Evolutionary conservation across 2,888 invertebrate genomes (phyloP), one percentile per base, ranked within the genome.

Genomic region (Blastobasis lacticolella): DNA sequence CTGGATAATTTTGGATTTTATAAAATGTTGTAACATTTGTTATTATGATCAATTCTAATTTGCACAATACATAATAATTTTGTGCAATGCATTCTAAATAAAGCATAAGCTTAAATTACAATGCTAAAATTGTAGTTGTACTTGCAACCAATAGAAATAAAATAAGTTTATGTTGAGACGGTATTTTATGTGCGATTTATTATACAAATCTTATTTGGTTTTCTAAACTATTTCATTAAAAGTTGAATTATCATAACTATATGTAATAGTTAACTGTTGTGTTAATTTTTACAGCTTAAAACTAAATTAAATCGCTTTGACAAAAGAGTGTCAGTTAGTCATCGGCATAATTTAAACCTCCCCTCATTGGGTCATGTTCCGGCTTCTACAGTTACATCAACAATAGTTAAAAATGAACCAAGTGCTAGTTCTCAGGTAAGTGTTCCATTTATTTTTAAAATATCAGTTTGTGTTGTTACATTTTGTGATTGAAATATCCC

Each of bases 241-340:
- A 23, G 1, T 23, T 2, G 1, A 23, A 23, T 1, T 23, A 23
- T 2, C 23, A 23, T n/a, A 23, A 23, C 2, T 23, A 23, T 23
- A 23, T 23, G 23, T 23, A 23, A 23, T 23, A 23, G 23, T 23
- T 23, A 23, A 23, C 23, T 47, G 23, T 37, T 48, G 10, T 45
- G 23, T 51, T 47, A 52, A 52, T 45, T 38, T 60, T 89, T 90
- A 6, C 85, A 93, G 93, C 82, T 93, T 55, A 91, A 91, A 71
- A 84, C 90, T 59, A 91, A 91, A 55, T 76, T 94, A 71, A 91
- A 90, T 68, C 91, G 92, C 59, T 91, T 92, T 89, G 93, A 93
- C 71, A 89, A 91, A 62, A 89, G 92, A 60, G 84, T 90, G 10
- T 78, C 77, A 45, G 54, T 67, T 6, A 72, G 81, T 49, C 89